Percentiles rank a stretch among this genome's conserved stretches.
These are phyloP conservation scores for Chrysogorgia sp. DNA, from an alignment of 92 coral and sea anemone genomes.

Conservation along the genomic window DNA sequence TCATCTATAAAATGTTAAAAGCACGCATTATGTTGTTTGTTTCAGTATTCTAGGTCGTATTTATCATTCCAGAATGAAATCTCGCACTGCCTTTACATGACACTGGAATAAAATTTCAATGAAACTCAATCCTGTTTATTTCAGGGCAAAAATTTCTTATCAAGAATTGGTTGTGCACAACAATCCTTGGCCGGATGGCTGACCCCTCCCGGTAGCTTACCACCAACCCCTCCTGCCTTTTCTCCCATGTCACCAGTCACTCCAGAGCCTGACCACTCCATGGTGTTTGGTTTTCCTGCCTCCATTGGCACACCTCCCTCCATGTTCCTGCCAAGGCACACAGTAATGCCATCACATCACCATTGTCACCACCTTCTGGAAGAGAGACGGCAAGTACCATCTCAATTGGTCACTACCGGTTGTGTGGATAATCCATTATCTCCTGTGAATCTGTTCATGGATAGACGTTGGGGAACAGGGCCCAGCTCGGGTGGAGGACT, in stretches of 20 bases:
- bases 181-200: constrained; percentile 49
- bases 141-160: constrained; percentile 29
- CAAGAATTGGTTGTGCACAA: constrained; percentile 15
- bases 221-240: constrained; percentile 81
- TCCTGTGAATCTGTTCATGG: constrained; percentile 31
- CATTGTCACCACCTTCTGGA: constrained; percentile 11
- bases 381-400: constrained; percentile 39
- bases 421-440: constrained; percentile 28
- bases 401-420: constrained; percentile 53
- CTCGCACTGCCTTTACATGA: too few relatives aligned
- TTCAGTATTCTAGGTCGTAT: too few relatives aligned
- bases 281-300: constrained; percentile 77
- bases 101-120: too few relatives aligned
- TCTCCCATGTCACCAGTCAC: constrained; percentile 70
- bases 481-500: constrained; percentile 17
- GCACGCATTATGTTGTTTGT: too few relatives aligned
- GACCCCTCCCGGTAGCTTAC: constrained; percentile 94
- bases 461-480: constrained; percentile 37
- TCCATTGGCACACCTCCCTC: constrained; percentile 73
- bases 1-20: too few relatives aligned
- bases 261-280: constrained; percentile 80
- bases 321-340: constrained; percentile 63
- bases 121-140: neutral
- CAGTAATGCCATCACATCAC: constrained; percentile 46
- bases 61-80: too few relatives aligned